Evolutionary conservation across 92 coral and sea anemone species (phyloP), one percentile per base, ranked within the genome.

Genomic region (Meandrina meandrites): DNA sequence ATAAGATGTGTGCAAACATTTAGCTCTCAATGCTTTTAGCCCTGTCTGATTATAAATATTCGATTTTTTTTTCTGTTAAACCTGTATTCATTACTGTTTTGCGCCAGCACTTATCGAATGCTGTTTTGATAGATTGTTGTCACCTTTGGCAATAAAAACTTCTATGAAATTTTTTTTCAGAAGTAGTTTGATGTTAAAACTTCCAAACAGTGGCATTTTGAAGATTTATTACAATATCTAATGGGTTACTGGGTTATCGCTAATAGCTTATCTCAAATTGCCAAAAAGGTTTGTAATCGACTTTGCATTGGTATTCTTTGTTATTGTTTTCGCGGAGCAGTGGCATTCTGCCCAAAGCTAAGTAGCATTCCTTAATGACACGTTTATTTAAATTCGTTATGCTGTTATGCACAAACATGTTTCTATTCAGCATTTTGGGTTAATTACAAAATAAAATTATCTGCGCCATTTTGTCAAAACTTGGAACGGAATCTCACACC

Each of bases 341-440:
- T 78, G 79, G 79, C 80, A 12, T 35, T n/a, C 31, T 74, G 78
- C 80, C 73, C 72, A 28, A 54, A 32, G 15, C 14, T 2, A 53
- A 22, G 74, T 73, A 73, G 37, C 74, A 4, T 57, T 40, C 40
- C 73, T 24, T 18, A 3, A 28, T 31, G 69, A 35, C 69, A 57
- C 69, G 22, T 79, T 8, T 57, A 31, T 56, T 53, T 16, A 53
- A 54, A 79, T 53, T 79, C 28, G 17, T 45, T 15, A 7, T 45
- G 57, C 53, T 32, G n/a, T 76, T 45, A 27, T 6, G 22, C 67
- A 21, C 30, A 35, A 1, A 73, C 45, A 31, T 22, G 24, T 75
- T 8, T 78, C 42, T 53, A 12, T 18, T 51, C 13, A 17, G 64
- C 51, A 78, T 14, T 79, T 35, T 54, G 18, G 42, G 16, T 19